Evolutionary conservation across 2,797 vertebrate species (phyloP).

Genomic region (Chrysolophus pictus): DNA sequence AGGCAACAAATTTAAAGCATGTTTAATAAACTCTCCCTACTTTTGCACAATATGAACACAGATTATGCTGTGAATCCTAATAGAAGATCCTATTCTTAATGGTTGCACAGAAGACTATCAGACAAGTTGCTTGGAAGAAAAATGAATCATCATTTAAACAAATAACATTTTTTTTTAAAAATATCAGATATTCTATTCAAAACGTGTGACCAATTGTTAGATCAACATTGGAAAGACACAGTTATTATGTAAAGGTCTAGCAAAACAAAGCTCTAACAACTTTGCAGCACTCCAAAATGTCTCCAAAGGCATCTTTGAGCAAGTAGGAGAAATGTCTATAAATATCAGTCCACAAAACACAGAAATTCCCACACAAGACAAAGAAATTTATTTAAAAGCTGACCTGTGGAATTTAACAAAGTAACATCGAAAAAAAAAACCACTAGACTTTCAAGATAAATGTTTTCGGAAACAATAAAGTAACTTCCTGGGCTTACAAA

Average conservation of each 20-base stretch:
- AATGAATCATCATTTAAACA: neutral
- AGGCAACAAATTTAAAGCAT: neutral
- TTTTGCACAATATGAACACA: neutral
- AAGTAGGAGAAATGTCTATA: neutral
- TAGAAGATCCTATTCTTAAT: neutral
- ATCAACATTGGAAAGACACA: neutral
- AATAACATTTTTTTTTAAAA: neutral
- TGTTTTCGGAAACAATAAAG: neutral
- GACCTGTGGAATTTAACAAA: neutral
- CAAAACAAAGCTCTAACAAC: neutral
- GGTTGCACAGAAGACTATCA: neutral
- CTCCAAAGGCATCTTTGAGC: neutral
- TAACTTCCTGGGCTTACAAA: neutral
- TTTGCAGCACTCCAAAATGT: neutral
- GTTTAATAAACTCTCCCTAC: neutral
- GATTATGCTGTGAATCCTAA: neutral
- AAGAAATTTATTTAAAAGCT: neutral
- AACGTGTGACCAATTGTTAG: rapidly evolving
- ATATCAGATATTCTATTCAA: neutral
- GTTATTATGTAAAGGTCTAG: neutral
- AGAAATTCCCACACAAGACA: neutral
- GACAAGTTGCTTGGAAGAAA: neutral
- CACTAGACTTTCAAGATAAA: neutral
- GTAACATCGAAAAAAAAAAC: neutral
- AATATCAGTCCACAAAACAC: neutral